phyloP scores from a whole-genome alignment of 2,113 vertebrate species.

The Triplophysa dalaica region DNA sequence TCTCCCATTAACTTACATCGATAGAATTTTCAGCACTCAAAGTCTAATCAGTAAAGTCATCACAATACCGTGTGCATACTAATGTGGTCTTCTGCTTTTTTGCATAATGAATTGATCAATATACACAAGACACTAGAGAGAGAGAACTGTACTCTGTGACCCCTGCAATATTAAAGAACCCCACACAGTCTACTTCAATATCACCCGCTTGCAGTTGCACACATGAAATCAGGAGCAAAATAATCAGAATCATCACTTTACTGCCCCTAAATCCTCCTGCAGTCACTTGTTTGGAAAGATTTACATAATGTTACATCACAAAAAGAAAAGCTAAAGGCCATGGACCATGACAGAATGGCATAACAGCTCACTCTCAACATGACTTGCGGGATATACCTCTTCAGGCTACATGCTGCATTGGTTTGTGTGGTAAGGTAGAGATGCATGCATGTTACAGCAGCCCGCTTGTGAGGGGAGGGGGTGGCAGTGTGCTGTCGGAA shows the following conservation, averaged over 20 bases:
- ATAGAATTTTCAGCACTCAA: neutral
- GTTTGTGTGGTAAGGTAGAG: constrained; percentile 57
- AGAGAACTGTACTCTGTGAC: neutral
- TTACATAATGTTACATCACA: constrained; percentile 79
- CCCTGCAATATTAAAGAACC: constrained; percentile 9
- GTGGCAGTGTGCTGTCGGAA: neutral
- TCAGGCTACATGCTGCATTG: constrained; percentile 68
- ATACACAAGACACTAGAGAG: neutral
- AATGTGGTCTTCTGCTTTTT: neutral
- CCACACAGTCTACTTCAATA: constrained; percentile 78
- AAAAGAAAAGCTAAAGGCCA: constrained; percentile 73
- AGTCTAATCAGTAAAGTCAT: neutral
- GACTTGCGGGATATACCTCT: constrained; percentile 73
- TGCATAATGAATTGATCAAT: neutral
- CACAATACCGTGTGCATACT: neutral
- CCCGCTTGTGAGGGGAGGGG: neutral
- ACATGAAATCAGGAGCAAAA: constrained; percentile 54
- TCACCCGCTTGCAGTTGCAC: constrained; percentile 75
- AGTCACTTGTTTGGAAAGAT: constrained; percentile 68
- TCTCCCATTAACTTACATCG: neutral
- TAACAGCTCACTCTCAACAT: constrained; percentile 80
- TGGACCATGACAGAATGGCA: constrained; percentile 77
- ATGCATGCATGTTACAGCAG: constrained; percentile 66
- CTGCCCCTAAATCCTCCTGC: constrained; percentile 54
- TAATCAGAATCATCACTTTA: constrained; percentile 59